Evolutionary conservation across 2,113 vertebrate species (phyloP), one percentile per base, ranked within the genome.

Genomic region (Sorex fumeus): DNA sequence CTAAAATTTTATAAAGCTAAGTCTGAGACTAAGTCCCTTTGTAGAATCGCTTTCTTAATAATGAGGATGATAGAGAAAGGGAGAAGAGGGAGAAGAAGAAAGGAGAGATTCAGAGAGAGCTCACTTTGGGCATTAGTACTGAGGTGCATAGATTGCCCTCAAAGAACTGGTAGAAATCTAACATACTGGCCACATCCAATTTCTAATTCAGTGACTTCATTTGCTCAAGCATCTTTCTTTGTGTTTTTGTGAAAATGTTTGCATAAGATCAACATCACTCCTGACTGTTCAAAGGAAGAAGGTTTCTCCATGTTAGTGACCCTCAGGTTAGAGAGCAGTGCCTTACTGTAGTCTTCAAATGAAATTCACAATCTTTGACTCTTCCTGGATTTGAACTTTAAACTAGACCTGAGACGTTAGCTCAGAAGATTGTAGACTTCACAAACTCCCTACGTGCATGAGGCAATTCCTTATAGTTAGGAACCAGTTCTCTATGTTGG

Each of bases 181-280:
- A 7, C 1, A 18, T 13, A 4, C 6, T 25, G 9, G 2, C 4
- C 19, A 82, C 16, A 28, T 2, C 3, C 13, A 67, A 0, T n/a
- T 53, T 62, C 3, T 53, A 70, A 47, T 27, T 82, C 2, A 23
- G 12, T 13, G 0, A 0, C 4, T 47, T 16, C 1, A 40, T 36
- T 75, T 60, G 6, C 4, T 62, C n/a, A 47, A n/a, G 50, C 8
- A 60, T 34, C 40, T 32, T 71, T 70, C 6, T 89, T 0, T 34
- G 60, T 53, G 2, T 72, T 60, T 91, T 25, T 72, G 8, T 21
- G 11, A 60, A 4, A 12, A 0, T 25, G 21, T 77, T 67, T 50
- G 3, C 8, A 50, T 71, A 13, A 74, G 4, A 86, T 70, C 53
- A 43, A 62, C 15, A 45, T 75, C 85, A 32, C 69, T 43, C 40